A percentile compares a stretch with the other conserved stretches of the same genome.
Conservation (phyloP, 2,797 vertebrate species). For the Lophius americanus region DNA sequence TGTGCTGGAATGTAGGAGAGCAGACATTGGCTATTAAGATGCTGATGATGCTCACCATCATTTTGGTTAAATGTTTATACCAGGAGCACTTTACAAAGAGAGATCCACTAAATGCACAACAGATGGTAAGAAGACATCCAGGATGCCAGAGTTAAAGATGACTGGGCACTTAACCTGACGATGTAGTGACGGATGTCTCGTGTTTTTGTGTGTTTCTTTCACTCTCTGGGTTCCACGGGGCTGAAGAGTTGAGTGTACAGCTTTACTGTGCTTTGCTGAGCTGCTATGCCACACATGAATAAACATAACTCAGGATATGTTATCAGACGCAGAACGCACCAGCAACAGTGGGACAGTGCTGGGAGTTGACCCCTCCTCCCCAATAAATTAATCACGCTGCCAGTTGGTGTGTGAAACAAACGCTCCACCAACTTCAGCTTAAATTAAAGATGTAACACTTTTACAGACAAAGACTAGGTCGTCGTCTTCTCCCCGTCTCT, state of each 20-base stretch:
- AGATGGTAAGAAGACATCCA: background rate
- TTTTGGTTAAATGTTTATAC: background rate
- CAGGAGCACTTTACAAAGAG: background rate
- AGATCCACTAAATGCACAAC: background rate
- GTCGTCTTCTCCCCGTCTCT: conserved; percentile 15
- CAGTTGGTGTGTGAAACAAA: conserved; percentile 37
- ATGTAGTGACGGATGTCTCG: background rate
- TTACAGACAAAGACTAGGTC: conserved; percentile 30
- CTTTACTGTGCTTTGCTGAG: conserved; percentile 7
- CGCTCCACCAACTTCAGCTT: conserved; percentile 27
- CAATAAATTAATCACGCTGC: conserved; percentile 36
- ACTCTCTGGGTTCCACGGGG: background rate
- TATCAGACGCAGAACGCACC: conserved; percentile 5
- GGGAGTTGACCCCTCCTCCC: conserved; percentile 2
- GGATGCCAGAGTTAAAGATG: conserved; percentile 12
- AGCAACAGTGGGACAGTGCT: background rate
- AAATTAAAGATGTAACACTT: conserved; percentile 53
- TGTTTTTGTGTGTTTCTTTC: background rate
- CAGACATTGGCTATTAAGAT: conserved; percentile 43
- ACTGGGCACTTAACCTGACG: background rate
- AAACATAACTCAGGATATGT: background rate
- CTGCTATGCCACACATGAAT: background rate
- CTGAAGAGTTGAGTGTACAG: background rate
- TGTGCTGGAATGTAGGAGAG: conserved; percentile 70
- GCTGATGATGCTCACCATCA: conserved; percentile 15